These are phyloP conservation scores for Gulo gulo DNA, from an alignment of 2,113 vertebrate genomes.

Conservation along the genomic window DNA sequence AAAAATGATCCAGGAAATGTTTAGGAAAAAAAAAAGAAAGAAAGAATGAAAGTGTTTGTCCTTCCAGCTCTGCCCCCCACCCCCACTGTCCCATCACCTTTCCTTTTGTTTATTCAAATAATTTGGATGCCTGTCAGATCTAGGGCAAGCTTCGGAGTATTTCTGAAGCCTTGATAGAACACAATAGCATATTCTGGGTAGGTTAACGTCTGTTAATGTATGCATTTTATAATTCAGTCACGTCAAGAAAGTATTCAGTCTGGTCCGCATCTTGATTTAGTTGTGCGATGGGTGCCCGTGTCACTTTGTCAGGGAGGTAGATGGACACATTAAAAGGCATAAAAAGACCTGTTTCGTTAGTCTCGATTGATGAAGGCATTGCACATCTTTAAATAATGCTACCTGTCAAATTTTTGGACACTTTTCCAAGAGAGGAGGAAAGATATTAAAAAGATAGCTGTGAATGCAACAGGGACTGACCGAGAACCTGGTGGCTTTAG, in stretches of 20 bases:
- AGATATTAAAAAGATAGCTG: slow-evolving; percentile 59
- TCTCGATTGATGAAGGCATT: not conserved
- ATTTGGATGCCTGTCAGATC: not conserved
- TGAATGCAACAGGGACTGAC: not conserved
- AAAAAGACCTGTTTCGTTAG: not conserved
- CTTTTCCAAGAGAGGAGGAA: slow-evolving; percentile 48
- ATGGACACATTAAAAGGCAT: not conserved
- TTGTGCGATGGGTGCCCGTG: not conserved
- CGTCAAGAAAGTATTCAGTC: not conserved
- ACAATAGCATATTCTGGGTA: not conserved
- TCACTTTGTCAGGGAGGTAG: not conserved
- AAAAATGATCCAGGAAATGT: slow-evolving; percentile 7
- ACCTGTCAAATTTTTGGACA: slow-evolving; percentile 61
- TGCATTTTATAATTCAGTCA: not conserved
- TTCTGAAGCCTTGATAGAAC: slow-evolving; percentile 51
- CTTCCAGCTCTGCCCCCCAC: accelerated
- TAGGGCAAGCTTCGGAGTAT: not conserved
- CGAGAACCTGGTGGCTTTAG: not conserved
- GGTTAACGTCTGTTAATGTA: slow-evolving; percentile 30
- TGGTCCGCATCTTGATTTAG: slow-evolving; percentile 45
- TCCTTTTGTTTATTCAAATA: not conserved
- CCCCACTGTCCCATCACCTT: not conserved
- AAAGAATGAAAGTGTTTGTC: not conserved
- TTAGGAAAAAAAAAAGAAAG: not conserved
- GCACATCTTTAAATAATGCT: slow-evolving; percentile 55